Evolutionary conservation across 2,888 invertebrate genomes (phyloP).

Genomic region (Conops quadrifasciatus): DNA sequence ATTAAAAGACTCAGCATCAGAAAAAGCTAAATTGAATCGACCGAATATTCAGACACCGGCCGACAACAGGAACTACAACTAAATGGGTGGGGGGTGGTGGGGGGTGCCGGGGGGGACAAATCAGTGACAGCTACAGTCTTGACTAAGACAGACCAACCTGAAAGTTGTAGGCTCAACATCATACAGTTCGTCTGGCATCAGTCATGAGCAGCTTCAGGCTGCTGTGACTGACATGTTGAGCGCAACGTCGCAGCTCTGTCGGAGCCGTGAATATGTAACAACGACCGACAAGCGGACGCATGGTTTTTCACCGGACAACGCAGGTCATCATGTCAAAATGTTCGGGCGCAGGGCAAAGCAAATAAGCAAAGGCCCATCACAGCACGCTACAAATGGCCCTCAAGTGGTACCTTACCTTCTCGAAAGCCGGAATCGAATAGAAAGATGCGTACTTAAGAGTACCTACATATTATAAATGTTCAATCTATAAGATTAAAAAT

Average conservation of each 20-base stretch:
- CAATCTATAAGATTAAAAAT: too few species aligned
- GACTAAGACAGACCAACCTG: conserved; percentile 9
- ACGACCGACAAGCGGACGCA: neutral
- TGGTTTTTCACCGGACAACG: neutral
- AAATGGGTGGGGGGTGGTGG: neutral
- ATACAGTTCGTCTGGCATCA: too few species aligned
- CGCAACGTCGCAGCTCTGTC: too few species aligned
- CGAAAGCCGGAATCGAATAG: too few species aligned
- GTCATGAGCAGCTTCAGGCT: too few species aligned
- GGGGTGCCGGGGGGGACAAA: neutral
- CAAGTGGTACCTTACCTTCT: too few species aligned
- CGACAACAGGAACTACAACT: conserved; percentile 22
- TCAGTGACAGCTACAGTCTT: neutral
- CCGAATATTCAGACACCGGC: neutral
- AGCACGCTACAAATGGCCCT: neutral
- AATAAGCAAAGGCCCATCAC: conserved; percentile 16
- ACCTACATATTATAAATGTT: too few species aligned
- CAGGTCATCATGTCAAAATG: conserved; percentile 31
- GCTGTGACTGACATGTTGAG: conserved; percentile 16
- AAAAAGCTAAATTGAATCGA: conserved; percentile 38
- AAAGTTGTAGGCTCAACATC: too few species aligned
- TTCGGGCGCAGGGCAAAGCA: conserved; percentile 22
- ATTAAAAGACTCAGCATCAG: conserved; percentile 42
- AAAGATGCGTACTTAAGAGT: too few species aligned
- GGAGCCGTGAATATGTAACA: too few species aligned